These are phyloP conservation scores for Odontocolon sp. DNA, from an alignment of 2,888 invertebrate genomes.

Conservation along the genomic window DNA sequence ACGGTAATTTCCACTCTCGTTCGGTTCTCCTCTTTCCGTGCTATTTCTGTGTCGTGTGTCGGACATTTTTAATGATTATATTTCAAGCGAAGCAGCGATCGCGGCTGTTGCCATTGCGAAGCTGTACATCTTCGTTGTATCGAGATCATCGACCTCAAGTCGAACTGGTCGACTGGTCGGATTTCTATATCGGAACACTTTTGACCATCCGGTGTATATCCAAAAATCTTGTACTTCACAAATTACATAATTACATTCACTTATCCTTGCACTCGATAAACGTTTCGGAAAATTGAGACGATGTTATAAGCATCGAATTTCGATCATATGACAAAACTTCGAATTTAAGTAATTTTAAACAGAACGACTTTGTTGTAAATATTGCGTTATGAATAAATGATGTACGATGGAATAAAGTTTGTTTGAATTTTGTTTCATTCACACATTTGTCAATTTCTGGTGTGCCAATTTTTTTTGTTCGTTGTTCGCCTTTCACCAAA, in stretches of 20 bases:
- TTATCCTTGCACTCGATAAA: too few species aligned
- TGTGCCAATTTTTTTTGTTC: not conserved
- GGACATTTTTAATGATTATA: not conserved
- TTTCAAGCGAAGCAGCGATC: too few species aligned
- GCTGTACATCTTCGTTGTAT: slow-evolving; percentile 1
- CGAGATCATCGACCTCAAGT: slow-evolving; percentile 20
- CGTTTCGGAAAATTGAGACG: too few species aligned
- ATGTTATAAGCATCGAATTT: too few species aligned
- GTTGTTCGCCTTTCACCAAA: not conserved
- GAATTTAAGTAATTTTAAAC: too few species aligned
- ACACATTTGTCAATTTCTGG: not conserved
- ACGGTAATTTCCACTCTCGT: slow-evolving; percentile 1
- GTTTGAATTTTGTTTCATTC: too few species aligned
- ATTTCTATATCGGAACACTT: not conserved
- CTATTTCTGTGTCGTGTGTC: not conserved
- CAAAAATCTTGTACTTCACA: too few species aligned
- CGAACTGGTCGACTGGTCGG: slow-evolving; percentile 6
- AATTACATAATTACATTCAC: too few species aligned
- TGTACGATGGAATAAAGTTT: too few species aligned
- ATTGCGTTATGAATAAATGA: too few species aligned
- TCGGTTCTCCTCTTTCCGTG: not conserved
- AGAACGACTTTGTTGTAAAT: too few species aligned
- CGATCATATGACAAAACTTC: too few species aligned
- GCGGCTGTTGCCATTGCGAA: not conserved
- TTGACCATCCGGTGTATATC: not conserved